Base-by-base conservation (phyloP, 2,113 vertebrate species). In the Solea solea region DNA sequence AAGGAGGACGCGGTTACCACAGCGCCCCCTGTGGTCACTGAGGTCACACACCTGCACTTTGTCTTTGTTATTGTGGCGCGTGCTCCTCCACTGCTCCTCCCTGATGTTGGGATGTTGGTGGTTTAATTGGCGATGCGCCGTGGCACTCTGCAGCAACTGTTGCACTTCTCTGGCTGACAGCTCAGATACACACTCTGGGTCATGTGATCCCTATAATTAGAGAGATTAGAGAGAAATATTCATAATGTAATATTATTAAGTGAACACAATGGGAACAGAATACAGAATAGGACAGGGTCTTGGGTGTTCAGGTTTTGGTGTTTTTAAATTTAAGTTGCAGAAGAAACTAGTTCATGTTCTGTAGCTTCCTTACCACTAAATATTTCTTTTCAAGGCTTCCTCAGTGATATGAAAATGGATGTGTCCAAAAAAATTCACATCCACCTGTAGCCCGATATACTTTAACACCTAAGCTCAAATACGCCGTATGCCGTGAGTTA, bases 111-210 rank as follows among this genome's bases (percentile, higher is more conserved):
- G 46, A 11, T 6, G 51, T 5, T 40, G 69, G 2, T 61, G 40
- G 12, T 76, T 78, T 0, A 12, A 54, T 44, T 75, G 72, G 12
- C 45, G 34, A 67, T 93, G 94, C 77, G 92, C 83, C 0, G 94
- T 93, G 42, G 95, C 95, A 53, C 93, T 94, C 64, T 93, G 90
- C 63, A 96, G 86, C 34, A 97, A 86, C 9, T 96, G 93, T 49
- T 95, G 94, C 58, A 97, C 96, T 61, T 98, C 95, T 0, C 89
- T 64, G n/a, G 95, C 92, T 3, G 93, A 95, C 51, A 96, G 93
- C 71, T 91, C 91, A 14, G 93, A 90, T 0, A 91, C 80, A 34
- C 89, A 84, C 0, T 92, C 93, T 59, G 83, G 76, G 34, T 71
- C 83, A 76, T 28, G 66, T 45, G 80, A 83, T 2, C 28, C 71